These are phyloP conservation scores for Synergus umbraculus DNA, from an alignment of 2,888 invertebrate genomes.

Conservation along the genomic window DNA sequence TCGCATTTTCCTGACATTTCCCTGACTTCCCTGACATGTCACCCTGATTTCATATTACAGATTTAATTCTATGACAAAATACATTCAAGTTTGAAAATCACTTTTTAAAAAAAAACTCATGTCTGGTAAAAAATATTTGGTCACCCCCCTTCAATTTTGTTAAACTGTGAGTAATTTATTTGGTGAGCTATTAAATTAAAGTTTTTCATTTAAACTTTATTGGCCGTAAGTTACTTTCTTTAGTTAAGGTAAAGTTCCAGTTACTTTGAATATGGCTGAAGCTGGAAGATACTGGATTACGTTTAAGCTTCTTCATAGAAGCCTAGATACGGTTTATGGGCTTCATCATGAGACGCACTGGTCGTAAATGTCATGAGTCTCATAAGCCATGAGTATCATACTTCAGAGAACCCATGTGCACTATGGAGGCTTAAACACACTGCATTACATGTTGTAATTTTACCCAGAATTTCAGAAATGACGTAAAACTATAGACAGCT, in stretches of 20 bases:
- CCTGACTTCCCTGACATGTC: too few species aligned
- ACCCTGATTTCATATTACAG: too few species aligned
- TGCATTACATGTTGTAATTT: not conserved
- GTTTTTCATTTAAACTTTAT: too few species aligned
- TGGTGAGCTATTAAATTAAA: too few species aligned
- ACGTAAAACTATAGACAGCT: not conserved
- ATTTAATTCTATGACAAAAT: too few species aligned
- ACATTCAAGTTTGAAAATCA: too few species aligned
- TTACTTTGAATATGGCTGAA: constrained; percentile 17
- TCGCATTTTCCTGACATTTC: too few species aligned
- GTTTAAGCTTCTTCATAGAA: constrained; percentile 12
- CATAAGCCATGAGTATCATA: constrained; percentile 33
- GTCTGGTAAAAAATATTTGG: too few species aligned
- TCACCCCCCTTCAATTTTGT: too few species aligned
- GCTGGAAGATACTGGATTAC: constrained; percentile 8
- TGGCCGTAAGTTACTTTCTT: not conserved
- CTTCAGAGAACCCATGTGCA: constrained; percentile 10
- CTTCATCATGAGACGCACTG: constrained; percentile 30
- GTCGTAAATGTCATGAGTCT: constrained; percentile 31
- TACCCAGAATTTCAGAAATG: not conserved
- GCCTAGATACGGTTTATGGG: constrained; percentile 31
- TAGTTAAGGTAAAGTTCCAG: not conserved
- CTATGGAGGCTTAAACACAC: constrained; percentile 19
- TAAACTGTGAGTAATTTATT: too few species aligned
- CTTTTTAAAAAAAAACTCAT: too few species aligned